These are phyloP conservation scores for Cataglyphis altisquamis DNA, from an alignment of 2,888 invertebrate species.

Conservation along the genomic window DNA sequence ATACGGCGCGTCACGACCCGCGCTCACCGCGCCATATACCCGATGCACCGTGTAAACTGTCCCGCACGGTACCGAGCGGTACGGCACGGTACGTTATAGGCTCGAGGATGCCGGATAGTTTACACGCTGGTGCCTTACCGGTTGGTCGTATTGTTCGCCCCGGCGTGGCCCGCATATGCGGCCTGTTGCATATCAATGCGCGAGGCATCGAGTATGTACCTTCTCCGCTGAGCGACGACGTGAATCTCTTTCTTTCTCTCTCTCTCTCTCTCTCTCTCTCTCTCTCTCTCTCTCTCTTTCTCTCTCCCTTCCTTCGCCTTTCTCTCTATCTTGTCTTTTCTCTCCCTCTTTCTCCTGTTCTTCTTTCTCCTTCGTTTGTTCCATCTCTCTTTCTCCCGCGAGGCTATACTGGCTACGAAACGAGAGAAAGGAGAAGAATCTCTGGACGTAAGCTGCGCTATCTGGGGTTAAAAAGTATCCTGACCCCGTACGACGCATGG, in stretches of 20 bases:
- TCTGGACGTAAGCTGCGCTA: constrained; percentile 54
- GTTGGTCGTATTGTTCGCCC: constrained; percentile 80
- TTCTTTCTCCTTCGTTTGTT: neutral
- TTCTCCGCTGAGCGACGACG: constrained; percentile 58
- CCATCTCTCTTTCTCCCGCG: neutral
- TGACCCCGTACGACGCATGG: constrained; percentile 53
- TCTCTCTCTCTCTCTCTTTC: neutral
- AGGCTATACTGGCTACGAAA: constrained; percentile 1
- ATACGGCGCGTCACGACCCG: constrained; percentile 85
- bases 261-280: neutral
- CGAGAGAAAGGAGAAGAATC: constrained; percentile 5
- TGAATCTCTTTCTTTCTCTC: constrained; percentile 27
- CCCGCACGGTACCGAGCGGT: constrained; percentile 77
- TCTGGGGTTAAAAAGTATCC: constrained; percentile 64
- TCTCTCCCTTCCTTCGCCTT: constrained; percentile 11
- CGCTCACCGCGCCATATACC: constrained; percentile 81
- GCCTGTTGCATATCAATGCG: constrained; percentile 81
- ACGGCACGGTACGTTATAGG: constrained; percentile 75
- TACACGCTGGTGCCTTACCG: constrained; percentile 79
- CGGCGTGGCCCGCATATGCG: constrained; percentile 78
- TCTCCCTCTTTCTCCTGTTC: neutral
- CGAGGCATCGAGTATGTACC: constrained; percentile 63
- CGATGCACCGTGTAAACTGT: constrained; percentile 81
- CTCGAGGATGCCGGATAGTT: constrained; percentile 77
- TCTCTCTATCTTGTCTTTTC: neutral